Base-by-base conservation (phyloP, 2,888 invertebrate species). In the Chrysolina haemoptera region DNA sequence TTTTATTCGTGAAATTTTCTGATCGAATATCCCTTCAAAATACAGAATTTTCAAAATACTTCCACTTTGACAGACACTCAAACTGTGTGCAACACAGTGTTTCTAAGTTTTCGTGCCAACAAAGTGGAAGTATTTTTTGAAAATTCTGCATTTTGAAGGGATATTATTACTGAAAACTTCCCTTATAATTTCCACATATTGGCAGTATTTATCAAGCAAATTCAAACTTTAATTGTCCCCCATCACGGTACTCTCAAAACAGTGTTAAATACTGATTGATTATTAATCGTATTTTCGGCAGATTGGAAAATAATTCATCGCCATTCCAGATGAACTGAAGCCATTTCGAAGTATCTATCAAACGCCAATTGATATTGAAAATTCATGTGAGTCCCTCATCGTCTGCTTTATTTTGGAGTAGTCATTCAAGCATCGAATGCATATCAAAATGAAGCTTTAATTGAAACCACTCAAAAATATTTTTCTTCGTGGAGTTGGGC, bases 381-480 rank as follows among this genome's bases (percentile, higher is more conserved):
- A 59, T 59, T 22, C 59, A 59, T 59, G 59, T 14, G 1, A n/a
- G 1, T 27, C 16, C 35, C 59, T n/a, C 27, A 35, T 59, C 53
- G 18, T 53, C 53, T 53, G 53, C 53, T 20, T 18, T 20, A 53
- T 53, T 53, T 14, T 10, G 22, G n/a, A 59, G 12, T 16, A 59
- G 27, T n/a, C 59, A n/a, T 27, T 59, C 27, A n/a, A 11, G 59
- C 59, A 59, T 59, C n/a, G 35, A n/a, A 35, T 59, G n/a, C 59
- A 59, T 59, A 27, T 59, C 59, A 35, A 35, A 59, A 27, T 59
- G 59, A 22, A 27, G 59, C 9, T n/a, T 14, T 59, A 53, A 53
- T 67, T 55, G 67, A 67, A 67, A 67, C 53, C 67, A 67, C 67
- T 67, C 67, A 67, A 67, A 67, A 67, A 67, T 67, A 55, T 67